phyloP scores from a whole-genome alignment of 1,140 invertebrate species.

The Globodera rostochiensis region DNA sequence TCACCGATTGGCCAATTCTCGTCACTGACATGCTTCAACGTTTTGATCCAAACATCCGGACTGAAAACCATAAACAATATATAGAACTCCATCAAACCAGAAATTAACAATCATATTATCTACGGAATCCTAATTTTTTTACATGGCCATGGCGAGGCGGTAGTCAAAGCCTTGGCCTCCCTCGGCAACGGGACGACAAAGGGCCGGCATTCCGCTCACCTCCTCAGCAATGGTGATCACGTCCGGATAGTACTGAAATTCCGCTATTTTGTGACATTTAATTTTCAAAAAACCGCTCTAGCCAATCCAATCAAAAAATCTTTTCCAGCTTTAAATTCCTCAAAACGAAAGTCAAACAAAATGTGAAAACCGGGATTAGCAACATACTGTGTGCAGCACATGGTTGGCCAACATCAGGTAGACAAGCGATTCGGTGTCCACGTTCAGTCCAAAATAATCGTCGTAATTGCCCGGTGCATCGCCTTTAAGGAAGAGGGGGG shows the following conservation, averaged over 20 bases:
- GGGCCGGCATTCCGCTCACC: slow-evolving; percentile 96
- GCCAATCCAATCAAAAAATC: not conserved
- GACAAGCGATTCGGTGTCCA: slow-evolving; percentile 90
- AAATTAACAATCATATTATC: not conserved
- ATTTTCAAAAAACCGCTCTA: too few relatives aligned
- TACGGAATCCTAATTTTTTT: slow-evolving; percentile 67
- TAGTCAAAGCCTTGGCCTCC: slow-evolving; percentile 96
- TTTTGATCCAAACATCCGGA: slow-evolving; percentile 86
- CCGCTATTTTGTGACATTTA: not conserved
- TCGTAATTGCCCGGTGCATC: slow-evolving; percentile 68
- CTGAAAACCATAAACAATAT: not conserved
- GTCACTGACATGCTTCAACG: slow-evolving; percentile 74
- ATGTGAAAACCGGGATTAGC: not conserved
- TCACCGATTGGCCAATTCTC: slow-evolving; percentile 93
- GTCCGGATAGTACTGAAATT: slow-evolving; percentile 75
- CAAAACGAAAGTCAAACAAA: too few relatives aligned
- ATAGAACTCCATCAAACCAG: not conserved
- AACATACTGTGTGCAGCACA: slow-evolving; percentile 75
- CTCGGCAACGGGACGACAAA: slow-evolving; percentile 87
- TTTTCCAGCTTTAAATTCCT: not conserved
- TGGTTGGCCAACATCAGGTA: slow-evolving; percentile 96
- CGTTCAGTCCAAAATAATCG: slow-evolving; percentile 88
- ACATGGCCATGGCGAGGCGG: slow-evolving; percentile 91
- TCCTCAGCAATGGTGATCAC: slow-evolving; percentile 95
- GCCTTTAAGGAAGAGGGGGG: slow-evolving; percentile 49